These are phyloP conservation scores for Athetis lepigone DNA, from an alignment of 2,888 invertebrate species.

Conservation along the genomic window DNA sequence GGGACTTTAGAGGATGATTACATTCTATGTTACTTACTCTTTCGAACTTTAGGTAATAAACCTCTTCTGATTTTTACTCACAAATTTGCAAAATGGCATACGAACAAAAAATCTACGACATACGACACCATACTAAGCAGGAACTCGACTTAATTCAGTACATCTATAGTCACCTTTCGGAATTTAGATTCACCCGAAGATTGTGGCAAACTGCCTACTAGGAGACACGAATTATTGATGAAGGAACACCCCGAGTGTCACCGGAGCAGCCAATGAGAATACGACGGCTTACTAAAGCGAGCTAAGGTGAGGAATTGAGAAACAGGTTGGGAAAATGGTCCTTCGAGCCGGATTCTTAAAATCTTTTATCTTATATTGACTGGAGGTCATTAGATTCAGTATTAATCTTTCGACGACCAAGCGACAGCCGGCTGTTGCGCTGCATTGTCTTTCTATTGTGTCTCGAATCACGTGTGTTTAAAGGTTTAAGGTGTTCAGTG, in stretches of 20 bases:
- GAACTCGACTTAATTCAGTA: background rate
- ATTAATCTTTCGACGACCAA: too few species aligned
- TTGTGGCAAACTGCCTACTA: background rate
- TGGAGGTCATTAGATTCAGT: too few species aligned
- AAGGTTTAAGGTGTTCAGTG: too few species aligned
- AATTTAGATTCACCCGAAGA: constrained; percentile 7
- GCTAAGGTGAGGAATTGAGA: background rate
- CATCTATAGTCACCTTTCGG: background rate
- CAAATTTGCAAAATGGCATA: too few species aligned
- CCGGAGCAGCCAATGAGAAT: constrained; percentile 21
- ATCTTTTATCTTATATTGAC: background rate
- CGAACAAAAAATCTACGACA: background rate
- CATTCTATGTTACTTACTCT: too few species aligned
- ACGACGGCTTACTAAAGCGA: background rate
- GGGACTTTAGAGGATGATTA: too few species aligned
- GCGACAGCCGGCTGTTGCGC: too few species aligned
- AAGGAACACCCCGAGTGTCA: background rate
- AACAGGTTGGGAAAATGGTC: constrained; percentile 31
- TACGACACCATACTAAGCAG: too few species aligned
- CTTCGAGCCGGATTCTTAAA: background rate
- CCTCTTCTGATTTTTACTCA: too few species aligned
- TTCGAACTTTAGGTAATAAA: too few species aligned
- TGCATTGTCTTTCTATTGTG: too few species aligned
- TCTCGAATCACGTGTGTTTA: too few species aligned
- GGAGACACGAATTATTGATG: constrained; percentile 9